Conservation (phyloP, 2,797 vertebrate genomes). For the Mormyrus hasselquistii region DNA sequence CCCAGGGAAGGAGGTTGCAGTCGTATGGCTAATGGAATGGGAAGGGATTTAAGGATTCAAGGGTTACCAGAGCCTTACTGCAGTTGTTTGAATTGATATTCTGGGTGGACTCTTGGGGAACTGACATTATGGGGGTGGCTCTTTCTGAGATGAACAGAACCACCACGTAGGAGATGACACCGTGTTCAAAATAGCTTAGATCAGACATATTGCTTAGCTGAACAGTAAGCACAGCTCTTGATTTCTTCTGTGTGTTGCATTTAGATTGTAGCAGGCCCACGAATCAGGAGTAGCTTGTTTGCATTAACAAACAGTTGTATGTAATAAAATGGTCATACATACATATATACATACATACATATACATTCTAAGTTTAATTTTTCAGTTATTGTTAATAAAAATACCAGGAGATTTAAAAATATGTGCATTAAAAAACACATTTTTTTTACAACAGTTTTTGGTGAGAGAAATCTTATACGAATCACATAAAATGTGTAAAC, state of each 20-base stretch:
- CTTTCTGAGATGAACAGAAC: neutral
- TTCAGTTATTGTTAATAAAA: neutral
- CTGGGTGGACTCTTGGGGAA: neutral
- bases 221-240: neutral
- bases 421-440: neutral
- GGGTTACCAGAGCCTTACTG: neutral
- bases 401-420: neutral
- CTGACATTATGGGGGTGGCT: neutral
- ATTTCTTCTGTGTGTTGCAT: neutral
- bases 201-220: neutral
- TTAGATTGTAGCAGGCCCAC: neutral
- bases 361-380: neutral
- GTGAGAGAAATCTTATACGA: neutral
- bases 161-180: neutral
- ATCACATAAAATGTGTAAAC: neutral
- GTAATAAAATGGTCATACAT: neutral
- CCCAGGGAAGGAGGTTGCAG: neutral
- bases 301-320: neutral
- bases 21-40: neutral
- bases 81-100: neutral
- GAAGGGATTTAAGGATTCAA: neutral
- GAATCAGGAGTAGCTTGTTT: neutral
- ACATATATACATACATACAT: neutral
- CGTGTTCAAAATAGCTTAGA: neutral
- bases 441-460: neutral